Evolutionary conservation across 2,113 vertebrate genomes (phyloP), one percentile per base, ranked within the genome.

Genomic region (Sander lucioperca): DNA sequence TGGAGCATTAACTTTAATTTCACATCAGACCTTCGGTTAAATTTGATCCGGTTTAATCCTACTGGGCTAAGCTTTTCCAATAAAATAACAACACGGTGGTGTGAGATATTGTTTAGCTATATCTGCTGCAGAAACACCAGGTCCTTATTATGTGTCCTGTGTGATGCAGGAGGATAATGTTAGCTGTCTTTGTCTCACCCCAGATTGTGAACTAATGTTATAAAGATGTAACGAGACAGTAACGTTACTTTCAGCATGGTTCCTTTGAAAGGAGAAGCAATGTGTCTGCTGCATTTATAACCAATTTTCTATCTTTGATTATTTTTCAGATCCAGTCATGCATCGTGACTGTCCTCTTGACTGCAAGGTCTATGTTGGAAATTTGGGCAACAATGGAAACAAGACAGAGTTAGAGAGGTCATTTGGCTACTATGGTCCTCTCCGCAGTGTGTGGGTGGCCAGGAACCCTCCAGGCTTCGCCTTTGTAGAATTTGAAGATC

Each of bases 341-440:
- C 97, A 99, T 95, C 97, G 98, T 79, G 98, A 99, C 87, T 99
- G 98, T 94, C 98, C 98, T 1, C 95, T 99, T 79, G 98, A 99
- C 93, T 99, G 98, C 91, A 99, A 99, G 88, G 98, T 99, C 86
- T 99, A 99, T 3, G 98, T 99, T 78, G 98, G 98, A 80, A 99
- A 99, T 92, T 95, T 99, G 89, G 98, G 98, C 30, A 99, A 98
- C 86, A 99, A 99, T 96, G 98, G 98, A 77, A 99, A 99, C 94
- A 99, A 99, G 90, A 99, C 98, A 0, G 98, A 99, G 86, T 76
- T 99, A 86, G 98, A 99, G 84, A 91, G 97, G 71, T 94, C 98
- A 2, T 99, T 99, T 80, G 98, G 98, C 84, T 99, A 99, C 91
- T 99, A 99, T 11, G 98, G 98, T 66, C 98, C 98, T 3, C 96